Conservation (phyloP, 2,888 invertebrate genomes). For the Lepetodrilus schrolli region DNA sequence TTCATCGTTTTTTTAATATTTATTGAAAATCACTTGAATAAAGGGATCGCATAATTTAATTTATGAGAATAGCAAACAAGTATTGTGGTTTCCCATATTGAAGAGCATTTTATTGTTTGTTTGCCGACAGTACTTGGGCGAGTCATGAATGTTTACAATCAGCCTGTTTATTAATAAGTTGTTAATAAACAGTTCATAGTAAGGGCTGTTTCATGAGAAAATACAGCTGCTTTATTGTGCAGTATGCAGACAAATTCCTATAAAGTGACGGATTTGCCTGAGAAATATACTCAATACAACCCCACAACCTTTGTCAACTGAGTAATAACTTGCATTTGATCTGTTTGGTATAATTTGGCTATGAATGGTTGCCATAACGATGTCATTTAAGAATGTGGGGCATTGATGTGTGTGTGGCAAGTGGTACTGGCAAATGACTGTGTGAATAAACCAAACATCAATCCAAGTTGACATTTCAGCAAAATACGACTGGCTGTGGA, state of each 20-base stretch:
- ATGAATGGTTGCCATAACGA: slow-evolving; percentile 29
- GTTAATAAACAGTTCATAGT: slow-evolving; percentile 14
- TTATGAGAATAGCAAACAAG: no score
- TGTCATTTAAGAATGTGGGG: slow-evolving; percentile 31
- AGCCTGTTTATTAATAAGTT: not conserved
- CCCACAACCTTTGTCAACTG: slow-evolving; percentile 1
- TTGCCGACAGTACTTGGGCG: not conserved
- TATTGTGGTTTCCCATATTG: no score
- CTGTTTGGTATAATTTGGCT: slow-evolving; percentile 32
- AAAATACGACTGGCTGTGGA: slow-evolving; percentile 14
- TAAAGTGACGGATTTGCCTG: slow-evolving; percentile 1
- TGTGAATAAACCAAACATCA: slow-evolving; percentile 20
- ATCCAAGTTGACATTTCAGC: slow-evolving; percentile 18
- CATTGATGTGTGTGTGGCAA: slow-evolving; percentile 16
- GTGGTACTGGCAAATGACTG: not conserved
- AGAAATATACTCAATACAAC: not conserved
- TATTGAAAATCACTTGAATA: no score
- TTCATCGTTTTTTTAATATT: no score
- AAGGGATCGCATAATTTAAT: no score
- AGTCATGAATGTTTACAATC: not conserved
- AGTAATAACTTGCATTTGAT: slow-evolving; percentile 24
- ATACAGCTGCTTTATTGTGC: not conserved
- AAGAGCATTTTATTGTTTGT: not conserved
- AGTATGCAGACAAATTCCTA: slow-evolving; percentile 14
- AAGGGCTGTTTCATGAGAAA: slow-evolving; percentile 10